Evolutionary conservation across 1,140 invertebrate genomes (phyloP).

Genomic region (Pseudobourletiella spinata): DNA sequence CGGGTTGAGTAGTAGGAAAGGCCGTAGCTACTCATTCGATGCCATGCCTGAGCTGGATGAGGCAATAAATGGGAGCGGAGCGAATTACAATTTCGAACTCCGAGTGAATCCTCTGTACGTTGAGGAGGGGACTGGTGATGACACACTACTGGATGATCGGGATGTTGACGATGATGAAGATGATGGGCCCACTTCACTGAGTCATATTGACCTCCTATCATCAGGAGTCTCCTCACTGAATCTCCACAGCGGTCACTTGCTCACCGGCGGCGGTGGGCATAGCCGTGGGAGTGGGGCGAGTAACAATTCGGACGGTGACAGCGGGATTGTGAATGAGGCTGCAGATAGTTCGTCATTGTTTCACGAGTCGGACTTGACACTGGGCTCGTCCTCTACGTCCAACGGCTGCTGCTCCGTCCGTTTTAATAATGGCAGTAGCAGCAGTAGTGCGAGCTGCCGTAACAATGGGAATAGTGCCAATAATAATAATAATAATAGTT

Average conservation of each 20-base stretch:
- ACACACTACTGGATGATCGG: not conserved
- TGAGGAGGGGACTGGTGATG: constrained; percentile 37
- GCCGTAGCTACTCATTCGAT: constrained; percentile 65
- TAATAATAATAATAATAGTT: not conserved
- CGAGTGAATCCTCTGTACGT: constrained; percentile 47
- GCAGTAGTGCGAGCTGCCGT: too few relatives aligned
- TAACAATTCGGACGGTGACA: constrained; percentile 52
- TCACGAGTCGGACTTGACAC: constrained; percentile 48
- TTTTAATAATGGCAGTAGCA: constrained; percentile 10
- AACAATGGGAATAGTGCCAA: not conserved
- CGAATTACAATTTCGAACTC: constrained; percentile 33
- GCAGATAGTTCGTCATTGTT: constrained; percentile 55
- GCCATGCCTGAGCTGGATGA: constrained; percentile 61
- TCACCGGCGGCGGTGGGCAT: not conserved
- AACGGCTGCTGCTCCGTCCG: constrained; percentile 23
- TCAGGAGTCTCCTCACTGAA: constrained; percentile 4
- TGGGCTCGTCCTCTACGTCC: not conserved
- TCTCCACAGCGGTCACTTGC: not conserved
- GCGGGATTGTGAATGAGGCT: constrained; percentile 63
- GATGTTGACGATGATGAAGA: not conserved
- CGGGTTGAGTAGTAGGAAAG: constrained; percentile 40
- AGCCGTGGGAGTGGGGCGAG: constrained; percentile 15
- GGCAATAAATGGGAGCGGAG: constrained; percentile 48
- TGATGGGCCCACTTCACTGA: not conserved
- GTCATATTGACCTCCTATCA: constrained; percentile 16